These are phyloP conservation scores for Phaonia tiefii DNA, from an alignment of 2,888 invertebrate species.

Conservation along the genomic window DNA sequence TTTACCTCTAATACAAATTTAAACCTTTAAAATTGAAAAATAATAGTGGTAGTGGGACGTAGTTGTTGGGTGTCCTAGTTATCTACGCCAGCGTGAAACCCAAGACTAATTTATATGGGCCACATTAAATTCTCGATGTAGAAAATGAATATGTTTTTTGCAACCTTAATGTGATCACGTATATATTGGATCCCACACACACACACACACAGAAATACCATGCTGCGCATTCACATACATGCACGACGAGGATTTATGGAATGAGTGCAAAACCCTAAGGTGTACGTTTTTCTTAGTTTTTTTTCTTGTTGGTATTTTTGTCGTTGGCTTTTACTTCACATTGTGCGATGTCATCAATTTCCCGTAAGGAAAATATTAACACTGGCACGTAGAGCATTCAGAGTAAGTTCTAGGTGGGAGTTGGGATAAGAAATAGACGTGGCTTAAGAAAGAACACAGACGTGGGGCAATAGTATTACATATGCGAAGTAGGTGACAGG, in stretches of 20 bases:
- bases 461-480: no score
- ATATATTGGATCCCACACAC: background rate
- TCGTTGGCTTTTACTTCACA: background rate
- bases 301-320: background rate
- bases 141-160: constrained; percentile 35
- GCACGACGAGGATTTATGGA: constrained; percentile 9
- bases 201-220: background rate
- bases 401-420: background rate
- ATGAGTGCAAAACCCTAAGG: constrained; percentile 3
- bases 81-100: background rate
- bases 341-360: constrained; percentile 59
- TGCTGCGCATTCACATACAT: background rate
- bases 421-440: background rate
- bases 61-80: background rate
- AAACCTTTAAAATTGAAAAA: constrained; percentile 23
- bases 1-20: no score
- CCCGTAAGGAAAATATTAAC: constrained; percentile 46
- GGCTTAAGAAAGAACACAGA: background rate
- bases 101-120: constrained; percentile 36
- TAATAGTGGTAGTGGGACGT: background rate
- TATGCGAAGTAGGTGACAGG: background rate
- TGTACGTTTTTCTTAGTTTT: constrained; percentile 1
- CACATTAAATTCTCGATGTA: constrained; percentile 24
- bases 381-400: constrained; percentile 52
- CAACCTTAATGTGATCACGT: constrained; percentile 43